Conservation (phyloP, 1,140 invertebrate genomes). For the Drosophila elegans region DNA sequence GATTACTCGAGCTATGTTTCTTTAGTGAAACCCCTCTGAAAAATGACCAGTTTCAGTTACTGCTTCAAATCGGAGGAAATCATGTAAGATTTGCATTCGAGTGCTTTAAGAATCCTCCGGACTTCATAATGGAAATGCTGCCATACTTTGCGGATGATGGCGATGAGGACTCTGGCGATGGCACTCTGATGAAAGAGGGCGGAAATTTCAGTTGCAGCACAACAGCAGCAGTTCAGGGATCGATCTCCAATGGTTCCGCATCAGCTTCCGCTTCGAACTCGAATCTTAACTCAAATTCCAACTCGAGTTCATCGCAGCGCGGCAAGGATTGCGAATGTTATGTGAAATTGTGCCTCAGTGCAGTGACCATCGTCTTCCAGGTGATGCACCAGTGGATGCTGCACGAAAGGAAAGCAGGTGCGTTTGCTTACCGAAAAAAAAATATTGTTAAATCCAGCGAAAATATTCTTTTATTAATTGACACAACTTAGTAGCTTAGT, state of each 20-base stretch:
- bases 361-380: constrained; percentile 74
- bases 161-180: constrained; percentile 7
- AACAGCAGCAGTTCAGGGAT: constrained; percentile 12
- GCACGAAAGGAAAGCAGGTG: constrained; percentile 52
- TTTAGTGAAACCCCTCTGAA: constrained; percentile 44
- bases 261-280: constrained; percentile 2
- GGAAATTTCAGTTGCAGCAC: background rate
- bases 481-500: too few species aligned
- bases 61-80: constrained; percentile 60
- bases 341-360: constrained; percentile 73
- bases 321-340: constrained; percentile 70
- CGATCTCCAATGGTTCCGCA: constrained; percentile 2
- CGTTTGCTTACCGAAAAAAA: background rate
- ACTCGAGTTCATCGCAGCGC: constrained; percentile 2
- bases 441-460: too few species aligned
- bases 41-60: constrained; percentile 54
- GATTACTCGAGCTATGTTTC: constrained; percentile 70
- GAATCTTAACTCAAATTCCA: constrained; percentile 17
- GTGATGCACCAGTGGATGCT: constrained; percentile 72
- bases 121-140: constrained; percentile 66
- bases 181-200: background rate
- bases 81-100: constrained; percentile 72
- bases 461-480: too few species aligned
- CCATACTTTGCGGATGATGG: constrained; percentile 61
- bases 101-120: constrained; percentile 67